Evolutionary conservation across 2,888 invertebrate genomes (phyloP).

Genomic region (Campaea margaritaria): DNA sequence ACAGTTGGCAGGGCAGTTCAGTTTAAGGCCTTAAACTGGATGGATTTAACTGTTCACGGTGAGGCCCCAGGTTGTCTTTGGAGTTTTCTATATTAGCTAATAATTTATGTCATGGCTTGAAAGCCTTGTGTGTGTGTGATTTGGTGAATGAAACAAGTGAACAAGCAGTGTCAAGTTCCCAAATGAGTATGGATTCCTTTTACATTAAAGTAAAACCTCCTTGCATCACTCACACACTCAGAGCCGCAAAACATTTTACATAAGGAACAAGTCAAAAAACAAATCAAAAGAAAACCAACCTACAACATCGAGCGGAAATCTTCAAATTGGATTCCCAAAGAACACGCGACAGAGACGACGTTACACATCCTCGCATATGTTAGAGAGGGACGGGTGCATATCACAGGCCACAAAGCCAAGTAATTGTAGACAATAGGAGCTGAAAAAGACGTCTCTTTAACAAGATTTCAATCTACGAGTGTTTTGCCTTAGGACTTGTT

Average conservation of each 20-base stretch:
- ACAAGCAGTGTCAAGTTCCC: too few species aligned
- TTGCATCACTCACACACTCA: too few species aligned
- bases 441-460: slow-evolving; percentile 84
- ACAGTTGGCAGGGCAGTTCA: too few species aligned
- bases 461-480: slow-evolving; percentile 81
- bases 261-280: slow-evolving; percentile 41
- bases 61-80: too few species aligned
- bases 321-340: slow-evolving; percentile 74
- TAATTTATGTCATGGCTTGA: too few species aligned
- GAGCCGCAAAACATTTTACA: slow-evolving; percentile 33
- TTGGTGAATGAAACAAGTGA: too few species aligned
- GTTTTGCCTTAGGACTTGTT: slow-evolving; percentile 72
- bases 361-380: slow-evolving; percentile 39
- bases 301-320: slow-evolving; percentile 65
- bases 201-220: too few species aligned
- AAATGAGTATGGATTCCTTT: too few species aligned
- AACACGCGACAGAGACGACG: slow-evolving; percentile 53
- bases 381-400: slow-evolving; percentile 55
- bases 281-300: slow-evolving; percentile 59
- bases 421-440: slow-evolving; percentile 83
- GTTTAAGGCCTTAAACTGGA: too few species aligned
- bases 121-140: too few species aligned
- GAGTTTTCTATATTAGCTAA: too few species aligned
- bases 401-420: slow-evolving; percentile 75
- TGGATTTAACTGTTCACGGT: too few species aligned